phyloP scores from a whole-genome alignment of 1,140 invertebrate genomes.

The Drosophila kanapiae region DNA sequence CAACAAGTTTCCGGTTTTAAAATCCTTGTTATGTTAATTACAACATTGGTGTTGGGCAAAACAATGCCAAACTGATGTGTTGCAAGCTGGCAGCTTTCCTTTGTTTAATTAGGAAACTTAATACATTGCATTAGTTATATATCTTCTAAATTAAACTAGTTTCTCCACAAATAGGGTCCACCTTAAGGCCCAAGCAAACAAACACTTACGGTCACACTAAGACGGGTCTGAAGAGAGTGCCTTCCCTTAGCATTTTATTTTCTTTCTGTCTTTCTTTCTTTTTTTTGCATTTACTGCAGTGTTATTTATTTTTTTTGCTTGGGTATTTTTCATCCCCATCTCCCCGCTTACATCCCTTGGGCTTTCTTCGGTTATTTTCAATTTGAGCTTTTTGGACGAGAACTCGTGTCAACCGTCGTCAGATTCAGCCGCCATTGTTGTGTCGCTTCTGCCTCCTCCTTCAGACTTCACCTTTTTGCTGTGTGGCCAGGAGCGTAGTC shows the following conservation, averaged over 20 bases:
- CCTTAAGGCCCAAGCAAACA: background rate
- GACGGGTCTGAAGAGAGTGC: background rate
- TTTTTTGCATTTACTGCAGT: conserved; percentile 6
- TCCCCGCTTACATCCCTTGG: conserved; percentile 6
- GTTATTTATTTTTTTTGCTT: conserved; percentile 17
- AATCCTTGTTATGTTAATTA: background rate
- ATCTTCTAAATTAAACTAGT: background rate
- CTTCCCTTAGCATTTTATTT: background rate
- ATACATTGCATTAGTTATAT: background rate
- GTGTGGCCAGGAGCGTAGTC: background rate
- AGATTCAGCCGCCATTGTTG: conserved; percentile 67
- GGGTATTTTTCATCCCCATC: conserved; percentile 9
- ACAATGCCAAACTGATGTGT: background rate
- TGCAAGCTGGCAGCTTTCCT: too few relatives aligned
- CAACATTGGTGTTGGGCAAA: background rate
- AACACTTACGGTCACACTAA: conserved; percentile 10
- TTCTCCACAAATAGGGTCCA: background rate
- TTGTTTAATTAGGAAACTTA: background rate
- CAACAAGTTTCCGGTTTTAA: background rate
- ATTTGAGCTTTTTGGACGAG: conserved; percentile 54
- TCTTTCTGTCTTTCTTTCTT: background rate
- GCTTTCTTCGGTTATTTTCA: conserved; percentile 51
- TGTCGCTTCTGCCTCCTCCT: conserved; percentile 20
- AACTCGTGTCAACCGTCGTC: conserved; percentile 78
- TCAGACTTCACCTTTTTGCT: conserved; percentile 1